Base-by-base conservation (phyloP, 2,113 vertebrate genomes). In the Emberiza fucata region DNA sequence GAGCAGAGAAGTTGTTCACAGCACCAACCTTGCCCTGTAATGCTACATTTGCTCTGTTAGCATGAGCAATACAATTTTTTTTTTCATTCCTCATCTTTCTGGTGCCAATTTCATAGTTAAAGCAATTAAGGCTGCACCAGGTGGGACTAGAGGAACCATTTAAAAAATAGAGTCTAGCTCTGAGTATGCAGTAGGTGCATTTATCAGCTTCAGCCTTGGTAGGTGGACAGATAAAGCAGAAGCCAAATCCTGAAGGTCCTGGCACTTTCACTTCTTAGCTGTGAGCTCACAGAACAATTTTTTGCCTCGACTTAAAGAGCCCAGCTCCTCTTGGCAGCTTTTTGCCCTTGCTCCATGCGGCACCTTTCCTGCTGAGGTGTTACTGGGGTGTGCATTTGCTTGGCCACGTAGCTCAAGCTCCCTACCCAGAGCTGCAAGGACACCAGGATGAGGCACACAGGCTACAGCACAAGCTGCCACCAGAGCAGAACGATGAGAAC, bases 61-160 rank as follows among this genome's bases (percentile, higher is more conserved):
- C 28, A 22, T 53, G 56, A 86, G 18, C 22, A 77, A 33, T 69
- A 28, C 0, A 1, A 59, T n/a, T n/a, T 69, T 9, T 94, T 94
- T 90, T 88, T 71, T 71, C 68, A 54, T 57, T 61, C 45, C 40
- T 80, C 14, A 0, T 53, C 56, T 42, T 91, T 86, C 83, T 86
- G 54, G 28, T 95, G 81, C 78, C 65, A 76, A 42, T 85, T 87
- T 92, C 72, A 59, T 84, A 80, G 56, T 66, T 91, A 72, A 95
- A 64, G 63, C 53, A 84, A 76, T 81, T 81, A 69, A 69, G n/a
- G 12, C 80, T 78, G 47, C 56, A 57, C 39, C 54, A 85, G 57
- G 66, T 86, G 44, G 75, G 66, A 56, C 54, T 96, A 64, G 20
- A 91, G 54, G 33, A 79, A 73, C n/a, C 53, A 15, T 83, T n/a